Percentiles rank a stretch among this genome's conserved stretches.
phyloP scores from a whole-genome alignment of 2,797 vertebrate genomes.

The Catamblyrhynchus diadema region DNA sequence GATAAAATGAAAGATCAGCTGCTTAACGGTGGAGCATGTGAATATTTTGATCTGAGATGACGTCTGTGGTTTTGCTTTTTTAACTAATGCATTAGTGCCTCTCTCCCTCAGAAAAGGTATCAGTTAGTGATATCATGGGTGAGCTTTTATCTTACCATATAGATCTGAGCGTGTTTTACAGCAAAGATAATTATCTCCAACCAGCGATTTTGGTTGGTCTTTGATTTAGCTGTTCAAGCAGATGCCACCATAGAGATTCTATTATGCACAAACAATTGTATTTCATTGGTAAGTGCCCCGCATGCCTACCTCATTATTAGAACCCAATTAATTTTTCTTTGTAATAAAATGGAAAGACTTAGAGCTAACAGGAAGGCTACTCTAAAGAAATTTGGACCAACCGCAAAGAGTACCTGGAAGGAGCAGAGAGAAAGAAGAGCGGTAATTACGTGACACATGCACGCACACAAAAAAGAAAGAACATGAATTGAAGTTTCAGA shows the following conservation, averaged over 20 bases:
- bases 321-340: conserved; percentile 67
- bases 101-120: neutral
- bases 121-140: conserved; percentile 41
- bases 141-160: conserved; percentile 47
- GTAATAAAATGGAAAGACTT: conserved; percentile 57
- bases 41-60: conserved; percentile 25
- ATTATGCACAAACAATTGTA: conserved; percentile 68
- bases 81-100: neutral
- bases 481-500: conserved; percentile 53
- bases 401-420: conserved; percentile 50
- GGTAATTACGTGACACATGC: conserved; percentile 55
- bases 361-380: conserved; percentile 43
- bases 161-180: conserved; percentile 50
- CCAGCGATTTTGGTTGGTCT: conserved; percentile 53
- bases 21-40: neutral
- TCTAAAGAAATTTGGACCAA: conserved; percentile 64
- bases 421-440: conserved; percentile 45
- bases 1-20: conserved; percentile 15
- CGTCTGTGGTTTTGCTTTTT: neutral
- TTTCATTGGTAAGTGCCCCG: conserved; percentile 60
- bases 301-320: conserved; percentile 68
- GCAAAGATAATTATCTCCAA: conserved; percentile 60
- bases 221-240: conserved; percentile 69
- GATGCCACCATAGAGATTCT: conserved; percentile 62
- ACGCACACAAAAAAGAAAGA: conserved; percentile 42